Conservation (phyloP, 1,140 invertebrate genomes). For the Aphelinus certus region DNA sequence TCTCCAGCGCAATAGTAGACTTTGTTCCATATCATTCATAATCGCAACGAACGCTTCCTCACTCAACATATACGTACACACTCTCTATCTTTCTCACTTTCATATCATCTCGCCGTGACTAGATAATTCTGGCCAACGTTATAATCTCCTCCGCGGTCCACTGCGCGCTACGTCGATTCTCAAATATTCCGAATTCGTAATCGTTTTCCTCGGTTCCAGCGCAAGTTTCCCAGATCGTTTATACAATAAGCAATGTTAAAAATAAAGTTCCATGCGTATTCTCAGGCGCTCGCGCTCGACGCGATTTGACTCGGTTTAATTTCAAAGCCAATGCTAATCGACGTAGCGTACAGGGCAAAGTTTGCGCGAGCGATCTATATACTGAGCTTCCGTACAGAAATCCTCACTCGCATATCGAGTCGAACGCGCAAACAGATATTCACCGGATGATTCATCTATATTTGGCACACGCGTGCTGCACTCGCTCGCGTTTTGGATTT, state of each 20-base stretch:
- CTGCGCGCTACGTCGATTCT: not conserved
- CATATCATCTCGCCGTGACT: conserved; percentile 23
- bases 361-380: not conserved
- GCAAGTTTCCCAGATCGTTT: conserved; percentile 22
- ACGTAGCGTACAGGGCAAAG: not conserved
- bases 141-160: not conserved
- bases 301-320: not conserved
- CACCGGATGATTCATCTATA: no score
- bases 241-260: conserved; percentile 57
- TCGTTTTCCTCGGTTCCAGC: conserved; percentile 5
- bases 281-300: not conserved
- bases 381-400: not conserved
- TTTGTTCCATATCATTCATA: conserved; percentile 17
- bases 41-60: conserved; percentile 15
- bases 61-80: conserved; percentile 1
- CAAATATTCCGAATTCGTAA: not conserved
- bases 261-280: conserved; percentile 53
- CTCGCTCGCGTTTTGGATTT: conserved; percentile 2
- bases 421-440: not conserved
- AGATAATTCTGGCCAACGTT: conserved; percentile 12
- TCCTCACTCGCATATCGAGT: not conserved
- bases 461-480: no score
- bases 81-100: conserved; percentile 27
- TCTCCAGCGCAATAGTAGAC: conserved; percentile 34
- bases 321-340: not conserved